Evolutionary conservation across 2,113 vertebrate genomes (phyloP).

Genomic region (Cebidichthys violaceus): DNA sequence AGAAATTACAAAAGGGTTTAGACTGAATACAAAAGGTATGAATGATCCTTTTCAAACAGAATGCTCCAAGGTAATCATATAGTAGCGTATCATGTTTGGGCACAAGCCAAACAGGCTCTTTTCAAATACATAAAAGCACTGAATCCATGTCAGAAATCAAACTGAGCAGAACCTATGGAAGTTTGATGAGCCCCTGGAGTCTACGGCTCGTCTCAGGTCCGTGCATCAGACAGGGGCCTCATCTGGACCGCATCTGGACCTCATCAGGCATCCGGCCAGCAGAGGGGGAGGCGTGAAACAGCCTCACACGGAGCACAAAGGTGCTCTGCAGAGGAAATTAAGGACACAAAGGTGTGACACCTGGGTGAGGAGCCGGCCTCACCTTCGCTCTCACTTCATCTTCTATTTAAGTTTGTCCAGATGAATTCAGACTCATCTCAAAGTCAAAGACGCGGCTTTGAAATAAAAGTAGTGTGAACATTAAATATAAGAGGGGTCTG

Average conservation of each 20-base stretch:
- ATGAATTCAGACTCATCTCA: constrained; percentile 50
- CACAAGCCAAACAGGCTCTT: not conserved
- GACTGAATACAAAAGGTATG: not conserved
- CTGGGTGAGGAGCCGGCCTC: constrained; percentile 58
- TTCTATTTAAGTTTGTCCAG: constrained; percentile 48
- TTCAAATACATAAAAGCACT: constrained; percentile 17
- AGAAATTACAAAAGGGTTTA: not conserved
- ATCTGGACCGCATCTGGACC: constrained; percentile 79
- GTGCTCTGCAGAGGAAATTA: constrained; percentile 70
- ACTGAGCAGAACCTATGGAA: constrained; percentile 45
- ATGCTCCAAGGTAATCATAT: not conserved
- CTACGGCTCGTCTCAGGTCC: constrained; percentile 52
- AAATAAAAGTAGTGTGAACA: not conserved
- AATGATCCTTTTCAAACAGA: not conserved
- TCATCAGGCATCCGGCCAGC: constrained; percentile 67
- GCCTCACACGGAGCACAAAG: constrained; percentile 59
- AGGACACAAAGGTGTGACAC: constrained; percentile 77
- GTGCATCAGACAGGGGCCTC: constrained; percentile 56
- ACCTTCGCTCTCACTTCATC: constrained; percentile 59
- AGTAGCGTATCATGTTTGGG: not conserved
- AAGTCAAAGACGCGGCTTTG: not conserved
- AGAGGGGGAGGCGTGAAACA: constrained; percentile 64
- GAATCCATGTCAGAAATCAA: constrained; percentile 43
- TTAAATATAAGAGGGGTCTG: not conserved
- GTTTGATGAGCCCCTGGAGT: constrained; percentile 66